A percentile compares a stretch with the other conserved stretches of the same genome.
These are phyloP conservation scores for Noturus placidus DNA, from an alignment of 2,113 vertebrate species.

Conservation along the genomic window DNA sequence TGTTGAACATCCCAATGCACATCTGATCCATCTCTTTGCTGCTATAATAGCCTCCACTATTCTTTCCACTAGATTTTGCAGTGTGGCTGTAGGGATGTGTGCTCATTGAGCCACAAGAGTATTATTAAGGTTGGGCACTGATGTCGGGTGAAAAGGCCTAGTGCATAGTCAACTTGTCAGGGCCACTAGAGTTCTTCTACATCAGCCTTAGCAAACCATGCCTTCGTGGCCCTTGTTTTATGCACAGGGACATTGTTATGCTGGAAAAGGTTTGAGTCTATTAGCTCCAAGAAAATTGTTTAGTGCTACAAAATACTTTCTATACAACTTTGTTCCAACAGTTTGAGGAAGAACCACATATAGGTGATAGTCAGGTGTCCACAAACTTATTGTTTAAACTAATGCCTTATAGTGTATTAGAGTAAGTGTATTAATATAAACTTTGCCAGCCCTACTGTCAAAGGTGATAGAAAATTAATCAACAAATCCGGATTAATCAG, in stretches of 20 bases:
- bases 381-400: background rate
- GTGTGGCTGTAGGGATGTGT: background rate
- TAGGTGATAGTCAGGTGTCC: background rate
- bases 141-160: background rate
- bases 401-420: background rate
- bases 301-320: background rate
- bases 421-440: background rate
- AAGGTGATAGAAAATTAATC: background rate
- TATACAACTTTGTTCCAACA: background rate
- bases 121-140: background rate
- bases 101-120: background rate
- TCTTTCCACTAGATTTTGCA: background rate
- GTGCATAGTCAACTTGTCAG: background rate
- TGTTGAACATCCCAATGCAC: background rate
- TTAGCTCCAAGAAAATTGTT: background rate
- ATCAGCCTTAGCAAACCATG: background rate
- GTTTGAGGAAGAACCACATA: background rate
- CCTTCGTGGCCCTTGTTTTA: background rate
- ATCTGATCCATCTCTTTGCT: background rate
- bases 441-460: background rate
- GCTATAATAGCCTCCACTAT: background rate
- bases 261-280: background rate
- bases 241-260: background rate
- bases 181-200: background rate
- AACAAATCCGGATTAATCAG: background rate